Conservation (phyloP, 1,140 invertebrate genomes). For the Andrena cerasifolii region DNA sequence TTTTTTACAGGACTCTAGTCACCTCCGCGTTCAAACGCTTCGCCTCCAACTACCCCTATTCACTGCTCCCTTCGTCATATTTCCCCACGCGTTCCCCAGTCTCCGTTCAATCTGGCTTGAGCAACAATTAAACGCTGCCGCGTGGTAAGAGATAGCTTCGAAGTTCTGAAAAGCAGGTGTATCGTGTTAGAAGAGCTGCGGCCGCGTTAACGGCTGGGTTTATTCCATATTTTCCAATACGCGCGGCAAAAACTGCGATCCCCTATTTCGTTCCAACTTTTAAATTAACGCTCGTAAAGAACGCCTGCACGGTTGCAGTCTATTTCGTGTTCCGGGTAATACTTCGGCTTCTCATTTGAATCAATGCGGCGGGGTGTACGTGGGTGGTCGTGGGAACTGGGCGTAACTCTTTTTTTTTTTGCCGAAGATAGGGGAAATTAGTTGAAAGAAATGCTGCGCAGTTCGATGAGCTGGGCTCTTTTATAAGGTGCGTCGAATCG, state of each 20-base stretch:
- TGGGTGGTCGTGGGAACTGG: too few species aligned
- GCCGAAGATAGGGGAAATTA: too few species aligned
- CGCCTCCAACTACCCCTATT: neutral
- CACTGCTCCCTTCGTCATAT: neutral
- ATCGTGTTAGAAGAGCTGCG: conserved; percentile 2
- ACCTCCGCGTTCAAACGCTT: neutral
- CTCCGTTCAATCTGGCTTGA: neutral
- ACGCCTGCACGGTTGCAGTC: neutral
- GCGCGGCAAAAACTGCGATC: neutral
- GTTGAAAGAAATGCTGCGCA: too few species aligned
- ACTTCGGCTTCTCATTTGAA: neutral
- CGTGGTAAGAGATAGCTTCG: neutral
- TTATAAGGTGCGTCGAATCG: too few species aligned
- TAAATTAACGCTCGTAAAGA: conserved; percentile 3
- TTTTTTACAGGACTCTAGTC: conserved; percentile 5
- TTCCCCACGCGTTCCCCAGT: neutral
- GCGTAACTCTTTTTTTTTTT: too few species aligned
- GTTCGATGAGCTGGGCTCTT: too few species aligned
- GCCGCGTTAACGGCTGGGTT: neutral
- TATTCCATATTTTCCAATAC: conserved; percentile 37
- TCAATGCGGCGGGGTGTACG: neutral
- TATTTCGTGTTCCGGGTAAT: neutral
- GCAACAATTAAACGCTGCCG: conserved; percentile 20
- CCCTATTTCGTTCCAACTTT: conserved; percentile 1
- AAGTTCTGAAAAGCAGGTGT: conserved; percentile 24